These are phyloP conservation scores for Capitella teleta DNA, from an alignment of 1,140 invertebrate genomes.

Conservation along the genomic window DNA sequence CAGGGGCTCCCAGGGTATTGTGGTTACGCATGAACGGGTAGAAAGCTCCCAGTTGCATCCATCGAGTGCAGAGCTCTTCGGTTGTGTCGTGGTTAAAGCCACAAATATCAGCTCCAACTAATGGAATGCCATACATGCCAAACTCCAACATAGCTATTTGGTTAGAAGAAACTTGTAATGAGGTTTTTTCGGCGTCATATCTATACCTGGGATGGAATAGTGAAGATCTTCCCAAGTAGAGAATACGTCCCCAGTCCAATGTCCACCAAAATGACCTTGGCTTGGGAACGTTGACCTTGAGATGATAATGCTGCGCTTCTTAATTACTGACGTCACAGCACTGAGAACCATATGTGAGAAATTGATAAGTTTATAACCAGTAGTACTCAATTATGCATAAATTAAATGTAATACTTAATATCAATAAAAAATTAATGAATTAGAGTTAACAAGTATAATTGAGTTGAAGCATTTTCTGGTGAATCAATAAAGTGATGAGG, in stretches of 20 bases:
- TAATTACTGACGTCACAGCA: too few relatives aligned
- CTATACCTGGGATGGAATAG: conserved; percentile 31
- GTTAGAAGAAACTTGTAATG: too few relatives aligned
- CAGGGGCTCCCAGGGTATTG: conserved; percentile 17
- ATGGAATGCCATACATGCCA: conserved; percentile 51
- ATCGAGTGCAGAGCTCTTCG: conserved; percentile 45
- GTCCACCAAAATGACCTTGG: conserved; percentile 66
- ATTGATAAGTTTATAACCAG: too few relatives aligned
- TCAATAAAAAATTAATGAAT: too few relatives aligned
- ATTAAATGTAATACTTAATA: too few relatives aligned
- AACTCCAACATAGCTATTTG: conserved; percentile 24
- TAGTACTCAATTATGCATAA: too few relatives aligned
- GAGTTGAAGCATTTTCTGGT: too few relatives aligned
- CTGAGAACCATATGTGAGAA: too few relatives aligned
- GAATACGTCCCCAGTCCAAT: conserved; percentile 67
- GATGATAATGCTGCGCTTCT: conserved; percentile 65
- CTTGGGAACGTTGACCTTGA: conserved; percentile 71
- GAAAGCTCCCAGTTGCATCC: conserved; percentile 50
- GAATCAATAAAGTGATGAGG: too few relatives aligned
- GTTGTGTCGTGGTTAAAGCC: conserved; percentile 73
- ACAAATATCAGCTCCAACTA: conserved; percentile 83
- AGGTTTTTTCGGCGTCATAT: background rate
- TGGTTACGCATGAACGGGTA: conserved; percentile 43
- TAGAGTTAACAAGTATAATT: too few relatives aligned
- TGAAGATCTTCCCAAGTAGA: conserved; percentile 34